Percentiles rank a stretch among this genome's conserved stretches.
These are phyloP conservation scores for Nestor notabilis DNA, from an alignment of 2,113 vertebrate genomes.

Conservation along the genomic window DNA sequence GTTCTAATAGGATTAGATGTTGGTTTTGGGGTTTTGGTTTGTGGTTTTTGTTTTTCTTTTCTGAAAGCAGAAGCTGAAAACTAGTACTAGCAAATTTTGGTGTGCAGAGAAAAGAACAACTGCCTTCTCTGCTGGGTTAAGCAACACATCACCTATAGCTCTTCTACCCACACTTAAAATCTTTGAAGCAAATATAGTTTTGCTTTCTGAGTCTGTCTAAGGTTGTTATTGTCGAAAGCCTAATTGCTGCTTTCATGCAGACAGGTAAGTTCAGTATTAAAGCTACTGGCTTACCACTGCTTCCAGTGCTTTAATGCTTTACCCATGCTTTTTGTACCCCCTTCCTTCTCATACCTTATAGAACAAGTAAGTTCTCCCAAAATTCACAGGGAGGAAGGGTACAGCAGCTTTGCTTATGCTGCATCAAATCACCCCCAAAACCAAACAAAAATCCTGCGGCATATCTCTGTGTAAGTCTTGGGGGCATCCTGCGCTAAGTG, in stretches of 20 bases:
- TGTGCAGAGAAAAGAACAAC: neutral
- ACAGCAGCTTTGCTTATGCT: neutral
- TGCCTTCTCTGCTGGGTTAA: neutral
- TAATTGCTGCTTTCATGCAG: neutral
- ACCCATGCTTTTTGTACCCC: neutral
- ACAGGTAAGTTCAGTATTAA: neutral
- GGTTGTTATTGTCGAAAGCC: neutral
- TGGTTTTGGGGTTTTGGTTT: neutral
- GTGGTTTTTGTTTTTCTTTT: neutral
- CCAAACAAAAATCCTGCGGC: neutral
- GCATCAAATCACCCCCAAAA: neutral
- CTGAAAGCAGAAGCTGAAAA: neutral
- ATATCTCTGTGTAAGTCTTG: neutral
- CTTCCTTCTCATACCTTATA: neutral
- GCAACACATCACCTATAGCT: neutral
- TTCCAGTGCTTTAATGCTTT: neutral
- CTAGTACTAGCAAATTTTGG: neutral
- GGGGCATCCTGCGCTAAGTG: neutral
- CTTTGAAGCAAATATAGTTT: neutral
- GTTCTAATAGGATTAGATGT: neutral
- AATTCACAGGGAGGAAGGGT: neutral
- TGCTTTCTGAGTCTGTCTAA: neutral
- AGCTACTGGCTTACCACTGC: neutral
- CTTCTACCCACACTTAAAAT: neutral
- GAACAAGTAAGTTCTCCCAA: neutral